phyloP scores from a whole-genome alignment of 2,797 vertebrate species.

The Loris lydekkerianus region DNA sequence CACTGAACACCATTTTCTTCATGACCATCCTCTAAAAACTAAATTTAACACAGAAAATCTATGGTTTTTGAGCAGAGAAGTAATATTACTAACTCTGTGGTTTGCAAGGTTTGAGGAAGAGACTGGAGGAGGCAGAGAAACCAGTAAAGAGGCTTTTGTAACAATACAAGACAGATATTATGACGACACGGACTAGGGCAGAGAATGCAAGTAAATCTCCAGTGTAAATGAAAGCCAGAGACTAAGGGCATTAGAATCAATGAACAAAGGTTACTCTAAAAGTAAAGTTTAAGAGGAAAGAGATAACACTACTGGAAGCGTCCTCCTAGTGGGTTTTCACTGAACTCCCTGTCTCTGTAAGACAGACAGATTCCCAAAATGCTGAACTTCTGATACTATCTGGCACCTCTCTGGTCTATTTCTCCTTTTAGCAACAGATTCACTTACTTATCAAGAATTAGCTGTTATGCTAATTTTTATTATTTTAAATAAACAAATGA shows the following conservation, averaged over 20 bases:
- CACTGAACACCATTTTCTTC: slow-evolving; percentile 9
- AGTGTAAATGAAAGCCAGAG: slow-evolving; percentile 24
- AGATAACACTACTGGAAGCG: not conserved
- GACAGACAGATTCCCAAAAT: not conserved
- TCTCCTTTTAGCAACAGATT: not conserved
- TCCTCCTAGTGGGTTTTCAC: not conserved
- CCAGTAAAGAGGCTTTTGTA: not conserved
- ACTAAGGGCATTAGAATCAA: not conserved
- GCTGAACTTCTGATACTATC: not conserved
- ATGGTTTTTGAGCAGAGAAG: not conserved
- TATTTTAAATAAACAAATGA: slow-evolving; percentile 31
- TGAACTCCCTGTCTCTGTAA: not conserved
- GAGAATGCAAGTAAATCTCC: not conserved
- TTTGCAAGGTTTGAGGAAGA: slow-evolving; percentile 33
- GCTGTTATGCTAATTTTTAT: not conserved
- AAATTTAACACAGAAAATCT: slow-evolving; percentile 45
- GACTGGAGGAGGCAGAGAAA: not conserved
- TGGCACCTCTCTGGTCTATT: not conserved
- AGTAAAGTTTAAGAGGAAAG: not conserved
- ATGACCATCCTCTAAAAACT: slow-evolving; percentile 34
- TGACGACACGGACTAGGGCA: not conserved
- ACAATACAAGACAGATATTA: slow-evolving; percentile 32
- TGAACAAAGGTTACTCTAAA: not conserved
- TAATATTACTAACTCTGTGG: slow-evolving; percentile 33
- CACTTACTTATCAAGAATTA: not conserved